Evolutionary conservation across 2,113 vertebrate genomes (phyloP).

Genomic region (Cercocebus atys): DNA sequence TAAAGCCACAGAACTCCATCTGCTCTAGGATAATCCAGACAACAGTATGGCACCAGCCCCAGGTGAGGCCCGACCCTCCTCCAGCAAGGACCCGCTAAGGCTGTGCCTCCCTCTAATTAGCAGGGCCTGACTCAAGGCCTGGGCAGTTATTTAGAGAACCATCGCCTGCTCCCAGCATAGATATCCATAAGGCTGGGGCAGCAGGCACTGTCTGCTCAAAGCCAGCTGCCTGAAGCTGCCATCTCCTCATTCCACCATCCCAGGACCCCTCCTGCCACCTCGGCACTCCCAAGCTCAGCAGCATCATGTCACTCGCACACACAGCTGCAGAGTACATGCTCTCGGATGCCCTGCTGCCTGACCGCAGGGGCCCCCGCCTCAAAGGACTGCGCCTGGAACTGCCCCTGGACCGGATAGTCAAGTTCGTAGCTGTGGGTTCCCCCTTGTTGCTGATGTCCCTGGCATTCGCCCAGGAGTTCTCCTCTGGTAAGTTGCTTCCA

Average conservation of each 20-base stretch:
- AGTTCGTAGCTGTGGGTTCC: slow-evolving; percentile 93
- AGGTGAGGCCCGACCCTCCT: slow-evolving; percentile 39
- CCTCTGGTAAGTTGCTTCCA: slow-evolving; percentile 86
- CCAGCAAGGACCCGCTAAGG: background rate
- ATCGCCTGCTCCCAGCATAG: background rate
- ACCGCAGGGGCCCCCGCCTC: slow-evolving; percentile 80
- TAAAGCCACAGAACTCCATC: slow-evolving; percentile 68
- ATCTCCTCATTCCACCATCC: background rate
- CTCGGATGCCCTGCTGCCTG: slow-evolving; percentile 92
- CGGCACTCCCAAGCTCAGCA: background rate
- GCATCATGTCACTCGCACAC: slow-evolving; percentile 93
- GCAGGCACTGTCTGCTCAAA: background rate
- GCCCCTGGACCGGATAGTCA: slow-evolving; percentile 93
- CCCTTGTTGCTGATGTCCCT: slow-evolving; percentile 93
- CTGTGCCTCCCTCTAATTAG: slow-evolving; percentile 62
- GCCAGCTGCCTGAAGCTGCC: background rate
- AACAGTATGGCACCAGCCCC: slow-evolving; percentile 39
- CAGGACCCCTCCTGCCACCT: background rate
- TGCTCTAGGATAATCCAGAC: background rate
- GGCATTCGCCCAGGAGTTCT: slow-evolving; percentile 94
- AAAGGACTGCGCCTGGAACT: slow-evolving; percentile 92
- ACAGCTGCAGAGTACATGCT: slow-evolving; percentile 94
- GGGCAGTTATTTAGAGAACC: slow-evolving; percentile 60
- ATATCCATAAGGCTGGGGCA: background rate
- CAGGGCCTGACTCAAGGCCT: background rate